phyloP scores from a whole-genome alignment of 1,140 invertebrate genomes.

The Kradibia gibbosae region DNA sequence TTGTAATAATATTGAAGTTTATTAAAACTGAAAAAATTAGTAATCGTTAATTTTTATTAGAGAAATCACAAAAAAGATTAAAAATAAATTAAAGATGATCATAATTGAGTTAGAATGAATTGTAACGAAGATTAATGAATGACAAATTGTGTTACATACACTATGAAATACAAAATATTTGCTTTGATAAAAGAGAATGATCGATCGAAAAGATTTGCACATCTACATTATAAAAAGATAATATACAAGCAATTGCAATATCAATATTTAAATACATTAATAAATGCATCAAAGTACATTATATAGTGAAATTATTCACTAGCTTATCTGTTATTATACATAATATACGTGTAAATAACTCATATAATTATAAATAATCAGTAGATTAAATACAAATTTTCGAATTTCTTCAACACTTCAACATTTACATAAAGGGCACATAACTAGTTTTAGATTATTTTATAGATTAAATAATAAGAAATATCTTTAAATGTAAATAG shows the following conservation, averaged over 20 bases:
- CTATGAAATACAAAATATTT: not conserved
- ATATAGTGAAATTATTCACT: too few species aligned
- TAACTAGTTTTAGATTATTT: not conserved
- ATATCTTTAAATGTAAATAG: not conserved
- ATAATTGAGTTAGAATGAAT: not conserved
- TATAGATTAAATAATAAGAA: not conserved
- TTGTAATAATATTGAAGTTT: not conserved
- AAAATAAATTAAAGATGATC: not conserved
- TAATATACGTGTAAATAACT: too few species aligned
- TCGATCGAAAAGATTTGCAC: too few species aligned
- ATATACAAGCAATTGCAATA: too few species aligned
- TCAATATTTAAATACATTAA: too few species aligned
- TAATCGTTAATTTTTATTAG: not conserved
- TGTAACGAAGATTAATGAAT: too few species aligned
- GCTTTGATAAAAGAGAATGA: too few species aligned
- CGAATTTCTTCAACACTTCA: not conserved
- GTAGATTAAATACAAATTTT: not conserved
- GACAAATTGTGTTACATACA: not conserved
- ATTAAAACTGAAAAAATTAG: constrained; percentile 20
- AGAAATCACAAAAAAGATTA: not conserved
- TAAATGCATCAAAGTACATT: too few species aligned
- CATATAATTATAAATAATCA: too few species aligned
- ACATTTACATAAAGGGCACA: not conserved
- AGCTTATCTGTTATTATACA: too few species aligned
- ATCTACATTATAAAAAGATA: too few species aligned